Evolutionary conservation across 1,140 invertebrate genomes (phyloP).

Genomic region (Macrocentrus cingulum): DNA sequence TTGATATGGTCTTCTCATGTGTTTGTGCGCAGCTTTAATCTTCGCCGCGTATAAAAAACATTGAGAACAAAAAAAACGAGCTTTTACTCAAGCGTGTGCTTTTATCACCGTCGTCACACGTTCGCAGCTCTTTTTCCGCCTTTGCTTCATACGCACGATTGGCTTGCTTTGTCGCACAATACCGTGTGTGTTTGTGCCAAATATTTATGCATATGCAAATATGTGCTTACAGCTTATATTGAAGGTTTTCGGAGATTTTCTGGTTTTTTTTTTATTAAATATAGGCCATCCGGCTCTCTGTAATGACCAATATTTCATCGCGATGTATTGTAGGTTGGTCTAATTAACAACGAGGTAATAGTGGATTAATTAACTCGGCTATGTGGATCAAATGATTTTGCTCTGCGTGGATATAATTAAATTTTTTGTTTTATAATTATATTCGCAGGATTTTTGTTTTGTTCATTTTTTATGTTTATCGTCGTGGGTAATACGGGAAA

Average conservation of each 20-base stretch:
- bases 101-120: constrained; percentile 1
- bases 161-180: background rate
- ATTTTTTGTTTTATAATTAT: background rate
- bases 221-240: no score
- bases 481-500: no score
- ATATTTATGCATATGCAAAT: no score
- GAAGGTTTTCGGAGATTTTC: no score
- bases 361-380: background rate
- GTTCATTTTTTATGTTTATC: no score
- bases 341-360: constrained; percentile 39
- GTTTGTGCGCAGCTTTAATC: constrained; percentile 10
- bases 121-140: constrained; percentile 2
- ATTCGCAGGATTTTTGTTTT: no score
- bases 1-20: background rate
- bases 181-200: no score
- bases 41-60: constrained; percentile 2
- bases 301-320: constrained; percentile 24
- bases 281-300: background rate
- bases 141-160: constrained; percentile 5
- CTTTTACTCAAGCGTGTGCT: background rate
- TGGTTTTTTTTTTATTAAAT: no score
- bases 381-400: constrained; percentile 2
- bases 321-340: constrained; percentile 45
- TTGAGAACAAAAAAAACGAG: background rate
- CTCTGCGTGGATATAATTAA: background rate